A percentile compares a stretch with the other conserved stretches of the same genome.
Evolutionary conservation across 2,888 invertebrate species (phyloP).

Genomic region (Mantis religiosa): DNA sequence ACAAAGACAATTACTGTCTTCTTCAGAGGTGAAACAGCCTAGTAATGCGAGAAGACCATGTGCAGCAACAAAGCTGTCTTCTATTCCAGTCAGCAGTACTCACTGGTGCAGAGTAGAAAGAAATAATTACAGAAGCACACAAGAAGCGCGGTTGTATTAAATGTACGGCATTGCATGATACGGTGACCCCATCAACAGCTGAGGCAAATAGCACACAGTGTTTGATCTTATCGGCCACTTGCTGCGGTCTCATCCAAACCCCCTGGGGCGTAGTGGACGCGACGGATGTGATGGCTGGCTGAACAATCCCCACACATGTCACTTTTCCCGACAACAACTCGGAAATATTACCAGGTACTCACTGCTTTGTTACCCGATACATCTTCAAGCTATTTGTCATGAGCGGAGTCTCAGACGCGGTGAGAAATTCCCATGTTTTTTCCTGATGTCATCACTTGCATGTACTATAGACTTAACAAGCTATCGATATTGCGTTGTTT

Average conservation of each 20-base stretch:
- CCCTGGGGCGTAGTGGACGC: background rate
- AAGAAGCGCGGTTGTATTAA: background rate
- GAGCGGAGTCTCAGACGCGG: background rate
- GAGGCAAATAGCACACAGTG: background rate
- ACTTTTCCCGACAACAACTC: background rate
- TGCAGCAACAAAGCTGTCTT: background rate
- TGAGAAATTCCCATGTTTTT: background rate
- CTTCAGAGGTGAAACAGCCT: background rate
- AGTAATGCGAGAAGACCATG: background rate
- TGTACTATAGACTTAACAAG: background rate
- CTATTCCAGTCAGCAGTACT: background rate
- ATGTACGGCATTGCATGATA: background rate
- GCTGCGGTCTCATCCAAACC: background rate
- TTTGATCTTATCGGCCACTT: background rate
- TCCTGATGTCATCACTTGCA: background rate
- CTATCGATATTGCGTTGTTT: background rate
- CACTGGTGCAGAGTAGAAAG: background rate
- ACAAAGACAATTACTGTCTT: background rate
- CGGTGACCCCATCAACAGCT: background rate
- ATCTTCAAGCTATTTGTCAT: background rate
- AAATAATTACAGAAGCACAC: background rate
- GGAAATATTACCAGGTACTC: background rate
- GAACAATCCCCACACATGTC: background rate
- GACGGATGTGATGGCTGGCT: constrained; percentile 9
- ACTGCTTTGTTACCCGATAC: background rate